Evolutionary conservation across 2,113 vertebrate species (phyloP).

Genomic region (Genyomyrus donnyi): DNA sequence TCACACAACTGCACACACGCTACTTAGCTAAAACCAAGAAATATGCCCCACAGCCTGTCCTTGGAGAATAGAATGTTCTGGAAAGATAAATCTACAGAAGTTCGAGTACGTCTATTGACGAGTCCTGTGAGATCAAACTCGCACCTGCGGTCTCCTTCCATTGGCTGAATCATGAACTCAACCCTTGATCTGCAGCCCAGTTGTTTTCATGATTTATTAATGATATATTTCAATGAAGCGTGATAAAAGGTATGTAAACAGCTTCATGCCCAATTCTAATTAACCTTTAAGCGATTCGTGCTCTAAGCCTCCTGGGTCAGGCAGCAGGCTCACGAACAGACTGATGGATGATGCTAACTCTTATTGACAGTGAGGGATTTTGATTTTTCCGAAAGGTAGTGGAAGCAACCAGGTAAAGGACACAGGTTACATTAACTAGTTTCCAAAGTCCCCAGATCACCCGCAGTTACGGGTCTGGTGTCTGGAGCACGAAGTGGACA

Average conservation of each 20-base stretch:
- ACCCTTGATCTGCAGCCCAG: neutral
- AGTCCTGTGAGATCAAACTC: neutral
- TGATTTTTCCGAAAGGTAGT: neutral
- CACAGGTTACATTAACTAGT: neutral
- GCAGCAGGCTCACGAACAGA: neutral
- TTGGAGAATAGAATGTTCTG: neutral
- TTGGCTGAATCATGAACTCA: neutral
- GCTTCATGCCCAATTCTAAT: neutral
- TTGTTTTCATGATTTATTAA: neutral
- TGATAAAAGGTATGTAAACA: neutral
- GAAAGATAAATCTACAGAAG: neutral
- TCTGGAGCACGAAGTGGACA: neutral
- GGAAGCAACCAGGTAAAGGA: neutral
- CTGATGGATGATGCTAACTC: neutral
- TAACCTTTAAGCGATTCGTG: neutral
- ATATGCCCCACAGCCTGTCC: neutral
- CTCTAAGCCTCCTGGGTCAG: neutral
- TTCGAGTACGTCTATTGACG: neutral
- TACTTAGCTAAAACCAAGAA: neutral
- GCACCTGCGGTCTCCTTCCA: neutral
- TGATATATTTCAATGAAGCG: neutral
- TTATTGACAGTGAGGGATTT: neutral
- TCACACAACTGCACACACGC: neutral
- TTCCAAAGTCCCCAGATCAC: neutral
- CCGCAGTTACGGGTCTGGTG: neutral